Base-by-base conservation (phyloP, 2,797 vertebrate species). In the Eutrigla gurnardus region DNA sequence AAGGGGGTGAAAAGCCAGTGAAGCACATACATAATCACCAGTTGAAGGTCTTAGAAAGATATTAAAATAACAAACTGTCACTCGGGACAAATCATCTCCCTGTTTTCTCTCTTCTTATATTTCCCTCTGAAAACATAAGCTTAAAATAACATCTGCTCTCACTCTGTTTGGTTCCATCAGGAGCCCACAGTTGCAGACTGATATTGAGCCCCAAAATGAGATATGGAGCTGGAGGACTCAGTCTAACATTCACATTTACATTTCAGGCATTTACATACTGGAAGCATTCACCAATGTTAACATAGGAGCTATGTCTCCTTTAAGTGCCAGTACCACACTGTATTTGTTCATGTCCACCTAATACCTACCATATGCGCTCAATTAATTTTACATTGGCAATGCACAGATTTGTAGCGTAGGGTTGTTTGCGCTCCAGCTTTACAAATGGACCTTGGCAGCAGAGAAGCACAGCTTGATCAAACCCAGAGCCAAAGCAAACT, bases 401-500 rank as follows among this genome's bases (percentile, higher is more conserved):
- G 75, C 25, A 35, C 50, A 60, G 73, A 78, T 77, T 80, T 88
- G 66, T 75, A 77, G 76, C 70, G 77, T 84, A 65, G 45, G 65
- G 66, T 77, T 84, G 77, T 84, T 90, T 90, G 79, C 58, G 58
- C 71, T 90, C 59, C 64, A 85, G 70, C 70, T 85, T 85, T 82
- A 75, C 72, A 89, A 85, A 86, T 80, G 73, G 76, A 86, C 72
- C 66, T 85, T 91, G 84, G 87, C 82, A 86, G 84, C 68, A 42
- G 69, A 70, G 73, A 68, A 67, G 67, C 65, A 52, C 65, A 66
- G 82, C 79, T 72, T 83, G 81, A 86, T 84, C 75, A 80, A 80
- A 84, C 45, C 73, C 78, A 25, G 73, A 65, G 80, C 90, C 85
- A 89, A 91, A 85, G 83, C 72, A 84, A 92, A 88, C 88, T 32